phyloP scores from a whole-genome alignment of 2,797 vertebrate genomes.

The Garrulus glandarius region DNA sequence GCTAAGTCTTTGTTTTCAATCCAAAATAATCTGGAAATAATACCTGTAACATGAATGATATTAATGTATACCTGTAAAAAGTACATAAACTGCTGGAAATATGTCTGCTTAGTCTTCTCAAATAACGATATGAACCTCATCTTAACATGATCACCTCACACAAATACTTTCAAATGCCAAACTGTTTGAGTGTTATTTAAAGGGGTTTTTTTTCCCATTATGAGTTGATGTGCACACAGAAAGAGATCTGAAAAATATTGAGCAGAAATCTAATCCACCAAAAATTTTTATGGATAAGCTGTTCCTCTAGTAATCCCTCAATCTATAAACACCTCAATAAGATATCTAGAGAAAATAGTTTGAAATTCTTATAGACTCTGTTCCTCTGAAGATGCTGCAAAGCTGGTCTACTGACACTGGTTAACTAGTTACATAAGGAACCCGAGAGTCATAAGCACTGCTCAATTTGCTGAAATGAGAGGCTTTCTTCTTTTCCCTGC shows the following conservation, averaged over 20 bases:
- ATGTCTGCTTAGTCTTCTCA: background rate
- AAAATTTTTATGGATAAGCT: background rate
- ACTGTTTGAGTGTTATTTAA: background rate
- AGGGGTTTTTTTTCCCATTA: rapidly evolving
- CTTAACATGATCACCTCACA: background rate
- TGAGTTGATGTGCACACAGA: rapidly evolving
- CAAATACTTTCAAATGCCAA: background rate
- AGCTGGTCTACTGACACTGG: background rate
- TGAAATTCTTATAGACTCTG: background rate
- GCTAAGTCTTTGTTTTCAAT: constrained; percentile 40
- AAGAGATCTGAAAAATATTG: background rate
- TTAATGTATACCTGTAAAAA: constrained; percentile 4
- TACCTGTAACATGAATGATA: constrained; percentile 14
- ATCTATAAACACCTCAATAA: background rate
- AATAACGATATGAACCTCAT: background rate
- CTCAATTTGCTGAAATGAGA: background rate
- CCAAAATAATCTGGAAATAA: constrained; percentile 43
- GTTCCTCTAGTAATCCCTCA: background rate
- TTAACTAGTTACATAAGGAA: background rate
- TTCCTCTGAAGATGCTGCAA: constrained; percentile 11
- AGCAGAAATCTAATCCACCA: background rate
- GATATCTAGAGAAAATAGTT: background rate
- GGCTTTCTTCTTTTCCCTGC: constrained; percentile 36
- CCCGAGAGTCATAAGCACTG: background rate
- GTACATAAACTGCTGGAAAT: background rate